These are phyloP conservation scores for Macrotus californicus DNA, from an alignment of 2,113 vertebrate genomes.

Conservation along the genomic window DNA sequence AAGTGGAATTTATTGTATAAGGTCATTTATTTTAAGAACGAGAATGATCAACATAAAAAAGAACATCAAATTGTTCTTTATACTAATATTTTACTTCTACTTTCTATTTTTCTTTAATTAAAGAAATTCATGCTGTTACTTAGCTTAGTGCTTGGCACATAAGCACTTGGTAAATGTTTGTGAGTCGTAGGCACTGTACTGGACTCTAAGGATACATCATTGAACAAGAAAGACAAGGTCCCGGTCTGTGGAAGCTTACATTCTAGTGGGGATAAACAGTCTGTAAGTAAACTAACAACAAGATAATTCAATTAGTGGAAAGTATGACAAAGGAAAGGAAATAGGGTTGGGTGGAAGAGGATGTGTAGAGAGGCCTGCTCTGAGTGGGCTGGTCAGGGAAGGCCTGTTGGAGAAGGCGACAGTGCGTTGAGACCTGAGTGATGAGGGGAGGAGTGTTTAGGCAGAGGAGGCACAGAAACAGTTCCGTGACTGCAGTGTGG, in stretches of 20 bases:
- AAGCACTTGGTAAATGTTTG: neutral
- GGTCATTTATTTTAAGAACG: neutral
- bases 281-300: neutral
- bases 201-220: neutral
- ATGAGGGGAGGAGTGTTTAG: neutral
- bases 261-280: neutral
- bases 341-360: neutral
- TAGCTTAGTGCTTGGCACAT: neutral
- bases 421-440: neutral
- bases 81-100: constrained; percentile 6
- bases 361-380: neutral
- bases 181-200: neutral
- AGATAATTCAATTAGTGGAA: neutral
- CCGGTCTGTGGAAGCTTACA: neutral
- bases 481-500: neutral
- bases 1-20: neutral
- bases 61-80: neutral
- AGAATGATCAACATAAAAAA: constrained; percentile 4
- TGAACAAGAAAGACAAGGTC: neutral
- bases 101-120: constrained; percentile 31
- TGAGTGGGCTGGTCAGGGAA: neutral
- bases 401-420: neutral
- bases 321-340: neutral
- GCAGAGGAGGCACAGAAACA: neutral
- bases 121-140: neutral